Evolutionary conservation across 2,797 vertebrate species (phyloP), one percentile per base, ranked within the genome.

Genomic region (Limnodromus scolopaceus): DNA sequence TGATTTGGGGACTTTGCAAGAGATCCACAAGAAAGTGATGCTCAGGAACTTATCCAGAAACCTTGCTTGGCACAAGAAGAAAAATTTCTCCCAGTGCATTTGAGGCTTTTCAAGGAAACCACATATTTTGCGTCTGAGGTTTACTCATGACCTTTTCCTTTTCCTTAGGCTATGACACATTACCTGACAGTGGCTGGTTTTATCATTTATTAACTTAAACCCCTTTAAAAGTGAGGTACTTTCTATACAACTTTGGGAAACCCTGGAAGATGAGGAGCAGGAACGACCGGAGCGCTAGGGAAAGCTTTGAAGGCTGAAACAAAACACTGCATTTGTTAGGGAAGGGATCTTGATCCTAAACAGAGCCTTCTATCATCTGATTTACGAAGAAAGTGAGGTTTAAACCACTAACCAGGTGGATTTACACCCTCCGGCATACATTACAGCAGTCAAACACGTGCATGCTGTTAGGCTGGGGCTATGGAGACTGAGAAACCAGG

Each of bases 101-200:
- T 92, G 85, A 88, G 93, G 70, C 63, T 97, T 95, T 96, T 61
- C 60, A 84, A 93, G 92, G 90, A 96, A 97, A 94, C 91, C 90
- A 46, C 96, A 39, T 87, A 84, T 86, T 95, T 95, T 87, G 51
- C 0, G 0, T 84, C 83, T 94, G 95, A 74, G 86, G 86, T 88
- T 95, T 95, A 69, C 55, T 95, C 30, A 24, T 89, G 60, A 82
- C 51, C 51, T 89, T 86, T 94, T 53, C 74, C 18, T 90, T 94
- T 92, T 83, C 68, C 43, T 83, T 61, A 77, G 84, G 68, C 64
- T 84, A 60, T 70, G 70, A 71, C 81, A 68, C 57, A 70, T 93
- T 84, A 88, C 70, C 58, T 88, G 83, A 57, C 58, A 84, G 74
- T 45, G 60, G 60, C 39, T 84, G 55, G 57, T 66, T 87, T 84